Percentiles rank a stretch among this genome's conserved stretches.
These are phyloP conservation scores for Tragelaphus eurycerus DNA, from an alignment of 2,797 vertebrate genomes.

Conservation along the genomic window DNA sequence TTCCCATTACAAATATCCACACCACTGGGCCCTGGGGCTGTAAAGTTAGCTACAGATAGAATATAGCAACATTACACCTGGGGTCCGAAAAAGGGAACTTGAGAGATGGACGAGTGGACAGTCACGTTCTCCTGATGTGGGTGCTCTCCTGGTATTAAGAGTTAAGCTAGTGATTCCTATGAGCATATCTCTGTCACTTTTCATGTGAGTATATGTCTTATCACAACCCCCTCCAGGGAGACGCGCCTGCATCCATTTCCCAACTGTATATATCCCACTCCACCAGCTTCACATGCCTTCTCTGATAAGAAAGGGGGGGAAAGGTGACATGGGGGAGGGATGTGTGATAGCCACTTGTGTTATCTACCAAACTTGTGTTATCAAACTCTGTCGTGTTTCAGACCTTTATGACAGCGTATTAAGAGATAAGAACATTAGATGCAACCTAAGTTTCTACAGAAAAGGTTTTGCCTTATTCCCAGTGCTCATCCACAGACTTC, in stretches of 20 bases:
- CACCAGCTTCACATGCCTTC: background rate
- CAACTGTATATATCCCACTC: no score
- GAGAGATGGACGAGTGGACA: background rate
- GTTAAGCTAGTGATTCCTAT: background rate
- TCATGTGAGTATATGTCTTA: background rate
- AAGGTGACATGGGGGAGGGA: background rate
- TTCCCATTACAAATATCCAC: background rate
- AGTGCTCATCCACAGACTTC: background rate
- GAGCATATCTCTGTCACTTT: background rate
- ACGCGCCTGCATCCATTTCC: background rate
- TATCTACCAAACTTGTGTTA: background rate
- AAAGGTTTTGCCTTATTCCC: background rate
- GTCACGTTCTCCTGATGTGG: background rate
- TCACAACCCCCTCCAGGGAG: background rate
- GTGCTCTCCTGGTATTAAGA: background rate
- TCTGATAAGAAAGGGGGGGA: background rate
- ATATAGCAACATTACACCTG: background rate
- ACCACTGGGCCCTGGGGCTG: background rate
- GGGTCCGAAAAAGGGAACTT: background rate
- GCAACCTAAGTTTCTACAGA: background rate
- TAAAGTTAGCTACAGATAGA: background rate
- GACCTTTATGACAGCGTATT: background rate
- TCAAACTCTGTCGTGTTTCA: background rate
- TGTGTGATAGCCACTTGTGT: background rate
- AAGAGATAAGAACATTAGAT: background rate